phyloP scores from a whole-genome alignment of 2,113 vertebrate species.

The Drymodes brunneopygia region DNA sequence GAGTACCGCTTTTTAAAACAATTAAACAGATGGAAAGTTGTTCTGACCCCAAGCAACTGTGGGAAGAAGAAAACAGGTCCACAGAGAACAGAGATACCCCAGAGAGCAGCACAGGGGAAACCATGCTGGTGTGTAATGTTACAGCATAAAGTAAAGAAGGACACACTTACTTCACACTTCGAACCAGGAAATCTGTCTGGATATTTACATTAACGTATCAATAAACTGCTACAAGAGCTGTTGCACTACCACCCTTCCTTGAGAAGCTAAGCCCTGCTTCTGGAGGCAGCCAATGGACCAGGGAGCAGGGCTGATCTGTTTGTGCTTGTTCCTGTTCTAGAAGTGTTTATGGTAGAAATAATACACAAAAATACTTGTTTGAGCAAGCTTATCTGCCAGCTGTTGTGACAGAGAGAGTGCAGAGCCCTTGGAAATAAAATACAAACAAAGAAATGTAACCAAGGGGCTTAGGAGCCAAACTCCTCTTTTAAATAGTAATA shows the following conservation, averaged over 20 bases:
- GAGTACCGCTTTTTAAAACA: not conserved
- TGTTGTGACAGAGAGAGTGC: not conserved
- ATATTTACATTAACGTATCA: not conserved
- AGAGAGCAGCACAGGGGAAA: not conserved
- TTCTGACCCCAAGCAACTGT: not conserved
- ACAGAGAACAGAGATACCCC: not conserved
- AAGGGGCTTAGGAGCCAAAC: not conserved
- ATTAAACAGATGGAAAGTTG: not conserved
- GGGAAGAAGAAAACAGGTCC: not conserved
- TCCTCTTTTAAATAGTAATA: not conserved
- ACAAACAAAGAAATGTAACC: not conserved
- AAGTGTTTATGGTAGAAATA: not conserved
- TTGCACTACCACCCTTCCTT: not conserved
- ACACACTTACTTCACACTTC: not conserved
- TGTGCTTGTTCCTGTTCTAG: not conserved
- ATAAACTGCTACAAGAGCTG: not conserved
- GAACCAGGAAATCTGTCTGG: not conserved
- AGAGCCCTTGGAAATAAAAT: not conserved
- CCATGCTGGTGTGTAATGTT: not conserved
- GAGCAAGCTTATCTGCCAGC: constrained; percentile 14
- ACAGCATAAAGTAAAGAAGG: not conserved
- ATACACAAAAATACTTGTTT: constrained; percentile 23
- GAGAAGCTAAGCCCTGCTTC: not conserved
- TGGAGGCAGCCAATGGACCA: not conserved
- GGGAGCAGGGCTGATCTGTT: not conserved